Conservation (phyloP, 1,140 invertebrate species). For the Formica selysi region DNA sequence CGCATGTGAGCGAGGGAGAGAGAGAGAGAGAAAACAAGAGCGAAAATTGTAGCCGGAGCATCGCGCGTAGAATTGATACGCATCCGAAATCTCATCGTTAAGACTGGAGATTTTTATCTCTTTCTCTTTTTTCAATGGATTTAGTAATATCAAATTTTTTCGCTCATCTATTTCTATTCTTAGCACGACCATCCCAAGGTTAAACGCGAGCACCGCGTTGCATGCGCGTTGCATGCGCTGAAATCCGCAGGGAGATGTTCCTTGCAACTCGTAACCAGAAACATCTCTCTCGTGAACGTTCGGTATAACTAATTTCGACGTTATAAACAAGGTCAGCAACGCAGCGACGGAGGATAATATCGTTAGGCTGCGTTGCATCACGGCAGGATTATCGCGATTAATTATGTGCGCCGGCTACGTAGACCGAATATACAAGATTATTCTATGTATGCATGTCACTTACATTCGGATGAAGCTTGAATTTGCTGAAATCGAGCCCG, state of each 20-base stretch:
- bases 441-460: conserved; percentile 33
- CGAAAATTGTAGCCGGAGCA: conserved; percentile 14
- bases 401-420: conserved; percentile 69
- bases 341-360: conserved; percentile 72
- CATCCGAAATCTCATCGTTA: conserved; percentile 3
- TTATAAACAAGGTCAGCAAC: conserved; percentile 72
- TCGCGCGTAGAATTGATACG: neutral
- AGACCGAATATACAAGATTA: conserved; percentile 70
- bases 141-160: neutral
- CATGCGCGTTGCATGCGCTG: conserved; percentile 3
- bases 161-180: neutral
- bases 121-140: neutral
- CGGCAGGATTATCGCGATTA: conserved; percentile 74
- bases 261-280: conserved; percentile 50
- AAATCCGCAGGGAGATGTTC: conserved; percentile 42
- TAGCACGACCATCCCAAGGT: neutral
- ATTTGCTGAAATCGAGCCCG: neutral
- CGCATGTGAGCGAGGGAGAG: too few relatives aligned
- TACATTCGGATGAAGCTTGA: conserved; percentile 35
- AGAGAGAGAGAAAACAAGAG: conserved; percentile 11
- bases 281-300: conserved; percentile 67
- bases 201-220: conserved; percentile 10
- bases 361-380: conserved; percentile 73
- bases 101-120: neutral
- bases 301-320: conserved; percentile 72